Evolutionary conservation across 1,140 invertebrate genomes (phyloP).

Genomic region (Polypedilum pembai): DNA sequence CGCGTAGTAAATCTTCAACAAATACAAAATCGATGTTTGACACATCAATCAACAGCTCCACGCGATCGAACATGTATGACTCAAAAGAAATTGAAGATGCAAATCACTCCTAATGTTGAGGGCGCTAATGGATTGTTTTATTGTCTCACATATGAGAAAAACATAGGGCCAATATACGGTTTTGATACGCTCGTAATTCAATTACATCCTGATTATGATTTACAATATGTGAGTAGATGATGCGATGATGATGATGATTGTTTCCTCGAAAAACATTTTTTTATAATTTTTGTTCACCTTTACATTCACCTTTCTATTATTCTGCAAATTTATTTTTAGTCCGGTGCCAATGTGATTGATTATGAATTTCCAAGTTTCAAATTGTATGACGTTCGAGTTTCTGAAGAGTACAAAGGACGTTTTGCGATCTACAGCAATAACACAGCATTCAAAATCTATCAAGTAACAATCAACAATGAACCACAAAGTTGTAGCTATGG

Average conservation of each 20-base stretch:
- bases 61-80: neutral
- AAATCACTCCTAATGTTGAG: neutral
- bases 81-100: slow-evolving; percentile 1
- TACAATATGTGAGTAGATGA: neutral
- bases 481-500: neutral
- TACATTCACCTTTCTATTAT: neutral
- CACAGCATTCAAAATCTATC: neutral
- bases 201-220: slow-evolving; percentile 12
- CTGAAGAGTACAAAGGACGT: neutral
- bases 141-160: neutral
- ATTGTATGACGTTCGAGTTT: neutral
- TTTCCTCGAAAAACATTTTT: neutral
- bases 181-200: neutral
- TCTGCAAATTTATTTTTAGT: neutral
- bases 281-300: neutral
- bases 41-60: neutral
- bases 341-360: neutral
- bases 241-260: neutral
- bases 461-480: slow-evolving; percentile 1
- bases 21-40: neutral
- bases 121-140: neutral
- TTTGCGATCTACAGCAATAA: neutral
- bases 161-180: neutral
- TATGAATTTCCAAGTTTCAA: slow-evolving; percentile 7
- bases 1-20: neutral